Base-by-base conservation (phyloP, 2,113 vertebrate species). In the Centropus bengalensis region DNA sequence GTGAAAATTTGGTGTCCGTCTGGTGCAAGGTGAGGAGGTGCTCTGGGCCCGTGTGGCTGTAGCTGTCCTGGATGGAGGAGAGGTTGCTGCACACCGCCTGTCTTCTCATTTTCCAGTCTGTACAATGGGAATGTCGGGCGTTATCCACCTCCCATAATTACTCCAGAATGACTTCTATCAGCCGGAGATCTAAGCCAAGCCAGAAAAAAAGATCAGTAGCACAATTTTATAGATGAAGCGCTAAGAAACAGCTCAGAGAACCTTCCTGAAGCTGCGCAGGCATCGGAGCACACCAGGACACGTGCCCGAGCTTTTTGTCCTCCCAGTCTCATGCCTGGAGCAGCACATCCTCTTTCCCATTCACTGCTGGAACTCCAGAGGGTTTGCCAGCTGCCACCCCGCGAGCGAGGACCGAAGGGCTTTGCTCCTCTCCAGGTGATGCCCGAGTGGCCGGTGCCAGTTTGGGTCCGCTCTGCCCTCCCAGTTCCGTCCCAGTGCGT, bases 361-460 rank as follows among this genome's bases (percentile, higher is more conserved):
- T 59, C 60, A 22, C 16, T 4, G 67, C 67, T 63, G 55, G 10
- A 32, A 56, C 4, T 1, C 30, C 51, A 26, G 69, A 0, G 2
- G 55, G 49, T 17, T 55, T 30, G 70, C 38, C 93, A 49, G 82
- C 58, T 38, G 82, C 73, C 1, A 71, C 70, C 83, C 55, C 12
- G 75, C 3, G 2, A 38, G 84, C 26, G 17, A 22, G 49, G 79
- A 30, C 30, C 3, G 8, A 12, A 1, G 62, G 64, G 67, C 5
- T 11, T 51, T 66, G 27, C 15, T 82, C 42, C 19, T 2, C 0
- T 5, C 15, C 8, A 5, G 6, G 38, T 24, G 67, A 18, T 28
- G 52, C 23, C 1, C 0, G 0, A 15, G 3, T 24, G 10, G 40
- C 64, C 2, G 0, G 13, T 33, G 24, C 70, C 47, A 21, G 0